Conservation (phyloP, 1,140 invertebrate species). For the Ips typographus region DNA sequence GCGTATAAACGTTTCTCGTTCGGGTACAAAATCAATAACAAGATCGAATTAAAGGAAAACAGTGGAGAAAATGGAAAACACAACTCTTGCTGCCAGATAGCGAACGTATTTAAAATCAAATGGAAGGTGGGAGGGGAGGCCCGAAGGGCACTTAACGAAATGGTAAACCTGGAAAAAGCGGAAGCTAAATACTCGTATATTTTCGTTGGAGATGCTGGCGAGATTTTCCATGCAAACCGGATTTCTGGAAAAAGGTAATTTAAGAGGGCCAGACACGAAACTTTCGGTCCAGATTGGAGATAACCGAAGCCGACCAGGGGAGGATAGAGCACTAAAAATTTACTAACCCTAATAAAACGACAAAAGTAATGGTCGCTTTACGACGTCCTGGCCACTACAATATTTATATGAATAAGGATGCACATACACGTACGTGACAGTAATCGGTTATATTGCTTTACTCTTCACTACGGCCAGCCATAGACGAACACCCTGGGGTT, state of each 20-base stretch:
- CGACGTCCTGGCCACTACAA: conserved; percentile 24
- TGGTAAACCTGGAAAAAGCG: not conserved
- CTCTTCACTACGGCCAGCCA: not conserved
- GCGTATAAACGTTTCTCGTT: too few species aligned
- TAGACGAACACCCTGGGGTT: too few species aligned
- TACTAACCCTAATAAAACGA: conserved; percentile 24
- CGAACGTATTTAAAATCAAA: not conserved
- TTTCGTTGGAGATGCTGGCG: not conserved
- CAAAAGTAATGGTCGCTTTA: conserved; percentile 28
- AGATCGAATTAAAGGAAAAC: too few species aligned
- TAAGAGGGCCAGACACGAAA: conserved; percentile 2
- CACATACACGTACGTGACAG: conserved; percentile 21
- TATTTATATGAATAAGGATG: conserved; percentile 28
- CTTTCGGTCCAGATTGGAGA: conserved; percentile 22
- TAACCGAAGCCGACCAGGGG: conserved; percentile 20
- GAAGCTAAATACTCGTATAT: not conserved
- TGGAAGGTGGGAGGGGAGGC: not conserved
- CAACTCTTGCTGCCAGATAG: too few species aligned
- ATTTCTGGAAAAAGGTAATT: not conserved
- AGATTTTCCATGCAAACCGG: not conserved
- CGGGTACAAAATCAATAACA: too few species aligned
- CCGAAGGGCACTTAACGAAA: not conserved
- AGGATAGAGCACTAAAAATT: conserved; percentile 22
- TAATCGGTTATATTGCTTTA: conserved; percentile 20
- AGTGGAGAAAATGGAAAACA: too few species aligned